Percentiles rank a stretch among this genome's conserved stretches.
Conservation (phyloP, 2,888 invertebrate genomes). For the Drosophila falleni region DNA sequence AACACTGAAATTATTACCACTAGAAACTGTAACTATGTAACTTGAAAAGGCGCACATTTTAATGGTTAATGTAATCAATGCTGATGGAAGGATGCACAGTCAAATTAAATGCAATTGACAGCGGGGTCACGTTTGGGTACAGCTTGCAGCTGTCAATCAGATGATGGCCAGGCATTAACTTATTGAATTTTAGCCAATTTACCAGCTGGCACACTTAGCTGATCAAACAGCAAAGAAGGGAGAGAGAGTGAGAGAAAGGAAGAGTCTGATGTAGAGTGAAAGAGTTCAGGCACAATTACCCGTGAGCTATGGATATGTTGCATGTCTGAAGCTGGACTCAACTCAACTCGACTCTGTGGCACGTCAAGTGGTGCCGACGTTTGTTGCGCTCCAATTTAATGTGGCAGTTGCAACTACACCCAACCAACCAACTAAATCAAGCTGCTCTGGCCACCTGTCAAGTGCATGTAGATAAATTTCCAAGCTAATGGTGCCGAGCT, state of each 20-base stretch:
- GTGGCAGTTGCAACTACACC: slow-evolving; percentile 54
- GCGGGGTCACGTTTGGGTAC: slow-evolving; percentile 20
- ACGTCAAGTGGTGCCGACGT: slow-evolving; percentile 64
- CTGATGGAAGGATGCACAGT: slow-evolving; percentile 59
- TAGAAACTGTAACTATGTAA: slow-evolving; percentile 3
- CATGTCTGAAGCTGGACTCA: slow-evolving; percentile 16
- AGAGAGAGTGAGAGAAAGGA: neutral
- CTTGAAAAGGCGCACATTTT: slow-evolving; percentile 19
- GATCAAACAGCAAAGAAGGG: slow-evolving; percentile 29
- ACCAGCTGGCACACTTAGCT: slow-evolving; percentile 61
- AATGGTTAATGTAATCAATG: slow-evolving; percentile 64
- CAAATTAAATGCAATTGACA: slow-evolving; percentile 64
- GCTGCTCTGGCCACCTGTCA: slow-evolving; percentile 72
- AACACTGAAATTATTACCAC: slow-evolving; percentile 37
- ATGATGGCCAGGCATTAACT: slow-evolving; percentile 68
- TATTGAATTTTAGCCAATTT: slow-evolving; percentile 81
- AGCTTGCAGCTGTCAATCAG: slow-evolving; percentile 62
- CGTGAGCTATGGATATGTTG: slow-evolving; percentile 50
- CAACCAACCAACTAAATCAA: slow-evolving; percentile 72
- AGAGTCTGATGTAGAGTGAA: neutral
- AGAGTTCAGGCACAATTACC: slow-evolving; percentile 57
- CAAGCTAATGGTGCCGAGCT: slow-evolving; percentile 70
- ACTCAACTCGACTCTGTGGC: slow-evolving; percentile 29
- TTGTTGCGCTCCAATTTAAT: slow-evolving; percentile 72
- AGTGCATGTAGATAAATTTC: slow-evolving; percentile 79